Evolutionary conservation across 2,113 vertebrate species (phyloP).

Genomic region (Myrmecophaga tridactyla): DNA sequence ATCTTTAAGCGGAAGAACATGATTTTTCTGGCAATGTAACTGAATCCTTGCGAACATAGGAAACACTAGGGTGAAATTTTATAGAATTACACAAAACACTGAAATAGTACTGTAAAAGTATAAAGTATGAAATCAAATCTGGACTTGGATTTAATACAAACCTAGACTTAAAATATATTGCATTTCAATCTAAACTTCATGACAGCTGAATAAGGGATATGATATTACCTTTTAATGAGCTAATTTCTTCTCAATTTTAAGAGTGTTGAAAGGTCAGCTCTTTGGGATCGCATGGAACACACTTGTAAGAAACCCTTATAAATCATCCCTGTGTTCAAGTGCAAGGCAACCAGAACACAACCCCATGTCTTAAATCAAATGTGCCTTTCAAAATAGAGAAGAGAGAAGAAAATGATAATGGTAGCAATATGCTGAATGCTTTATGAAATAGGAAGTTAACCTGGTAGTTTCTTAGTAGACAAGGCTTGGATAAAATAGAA

Average conservation of each 20-base stretch:
- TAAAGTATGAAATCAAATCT: neutral
- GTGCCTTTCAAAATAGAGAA: constrained; percentile 25
- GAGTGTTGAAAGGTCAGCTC: constrained; percentile 29
- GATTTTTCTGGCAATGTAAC: constrained; percentile 9
- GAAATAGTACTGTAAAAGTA: neutral
- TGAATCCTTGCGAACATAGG: constrained; percentile 27
- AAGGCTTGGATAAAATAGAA: neutral
- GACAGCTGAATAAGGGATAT: constrained; percentile 53
- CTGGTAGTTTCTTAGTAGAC: neutral
- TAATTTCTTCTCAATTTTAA: constrained; percentile 60
- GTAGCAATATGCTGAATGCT: neutral
- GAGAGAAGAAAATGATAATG: constrained; percentile 18
- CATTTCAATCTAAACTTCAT: constrained; percentile 57
- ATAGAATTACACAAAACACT: constrained; percentile 52
- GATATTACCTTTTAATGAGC: constrained; percentile 64
- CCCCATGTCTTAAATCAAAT: neutral
- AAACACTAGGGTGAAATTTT: neutral
- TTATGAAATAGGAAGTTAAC: constrained; percentile 58
- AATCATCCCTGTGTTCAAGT: constrained; percentile 41
- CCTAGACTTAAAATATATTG: constrained; percentile 45
- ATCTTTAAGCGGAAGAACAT: neutral
- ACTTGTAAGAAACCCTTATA: constrained; percentile 43
- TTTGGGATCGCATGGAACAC: constrained; percentile 7
- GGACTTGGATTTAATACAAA: constrained; percentile 6
- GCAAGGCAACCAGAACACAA: constrained; percentile 5